phyloP scores from a whole-genome alignment of 2,888 invertebrate species.

The Seira musarum region DNA sequence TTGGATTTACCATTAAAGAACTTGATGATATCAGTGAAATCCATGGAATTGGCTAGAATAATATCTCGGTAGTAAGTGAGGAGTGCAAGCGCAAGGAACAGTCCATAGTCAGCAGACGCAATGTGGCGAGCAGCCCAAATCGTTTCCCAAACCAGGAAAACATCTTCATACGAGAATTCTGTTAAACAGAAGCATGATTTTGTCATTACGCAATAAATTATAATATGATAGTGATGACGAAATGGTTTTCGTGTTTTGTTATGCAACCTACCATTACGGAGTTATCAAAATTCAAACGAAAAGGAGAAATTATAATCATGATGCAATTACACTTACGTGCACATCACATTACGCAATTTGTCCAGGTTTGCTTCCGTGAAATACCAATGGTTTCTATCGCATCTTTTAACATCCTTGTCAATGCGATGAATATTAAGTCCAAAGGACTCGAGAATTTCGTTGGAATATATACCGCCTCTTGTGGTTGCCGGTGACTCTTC shows the following conservation, averaged over 20 bases:
- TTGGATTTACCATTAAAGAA: conserved; percentile 90
- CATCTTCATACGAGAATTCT: conserved; percentile 93
- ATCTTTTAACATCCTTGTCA: conserved; percentile 96
- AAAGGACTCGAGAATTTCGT: conserved; percentile 86
- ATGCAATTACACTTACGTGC: conserved; percentile 85
- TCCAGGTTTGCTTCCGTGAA: conserved; percentile 92
- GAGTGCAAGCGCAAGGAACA: conserved; percentile 93
- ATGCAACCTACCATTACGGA: too few relatives aligned
- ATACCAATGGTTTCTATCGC: conserved; percentile 95
- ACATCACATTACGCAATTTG: conserved; percentile 94
- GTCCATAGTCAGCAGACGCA: conserved; percentile 90
- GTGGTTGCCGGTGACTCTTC: conserved; percentile 63
- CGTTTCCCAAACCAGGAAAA: conserved; percentile 94
- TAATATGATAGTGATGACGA: too few relatives aligned
- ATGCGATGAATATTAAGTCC: conserved; percentile 94
- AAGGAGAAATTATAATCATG: too few relatives aligned
- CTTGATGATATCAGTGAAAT: conserved; percentile 98
- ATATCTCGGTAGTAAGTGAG: conserved; percentile 95
- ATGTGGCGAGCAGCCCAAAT: conserved; percentile 95
- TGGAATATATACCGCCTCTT: conserved; percentile 75
- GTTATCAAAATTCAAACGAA: too few relatives aligned
- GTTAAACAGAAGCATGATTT: conserved; percentile 43
- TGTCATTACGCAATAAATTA: conserved; percentile 13
- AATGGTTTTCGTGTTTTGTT: too few relatives aligned
- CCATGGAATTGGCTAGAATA: conserved; percentile 95